Evolutionary conservation across 1,140 invertebrate species (phyloP).

Genomic region (Harlomillsia oculata): DNA sequence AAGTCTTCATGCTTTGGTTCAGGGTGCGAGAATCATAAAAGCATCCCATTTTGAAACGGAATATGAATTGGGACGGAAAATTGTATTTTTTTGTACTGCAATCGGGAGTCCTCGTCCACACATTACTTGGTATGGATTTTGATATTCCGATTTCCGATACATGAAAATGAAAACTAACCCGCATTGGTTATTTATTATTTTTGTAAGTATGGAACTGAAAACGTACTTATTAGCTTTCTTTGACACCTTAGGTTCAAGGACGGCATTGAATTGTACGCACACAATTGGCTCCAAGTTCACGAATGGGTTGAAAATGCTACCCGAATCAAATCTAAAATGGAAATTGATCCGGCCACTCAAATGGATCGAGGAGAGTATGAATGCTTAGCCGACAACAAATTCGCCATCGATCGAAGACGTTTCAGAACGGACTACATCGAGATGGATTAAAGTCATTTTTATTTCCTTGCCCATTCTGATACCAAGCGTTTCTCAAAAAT

Average conservation of each 20-base stretch:
- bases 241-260: slow-evolving; percentile 48
- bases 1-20: neutral
- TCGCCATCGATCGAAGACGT: slow-evolving; percentile 57
- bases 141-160: neutral
- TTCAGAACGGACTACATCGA: slow-evolving; percentile 55
- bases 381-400: slow-evolving; percentile 66
- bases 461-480: neutral
- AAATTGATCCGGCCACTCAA: slow-evolving; percentile 51
- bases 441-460: slow-evolving; percentile 24
- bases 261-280: slow-evolving; percentile 49
- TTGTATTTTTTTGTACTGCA: slow-evolving; percentile 51
- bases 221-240: no score
- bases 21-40: slow-evolving; percentile 50
- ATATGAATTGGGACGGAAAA: slow-evolving; percentile 51
- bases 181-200: neutral
- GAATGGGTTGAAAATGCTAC: slow-evolving; percentile 45
- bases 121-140: slow-evolving; percentile 42
- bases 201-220: neutral
- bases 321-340: slow-evolving; percentile 49
- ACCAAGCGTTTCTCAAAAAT: no score
- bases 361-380: slow-evolving; percentile 59
- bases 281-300: slow-evolving; percentile 49
- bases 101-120: slow-evolving; percentile 47
- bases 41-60: slow-evolving; percentile 53
- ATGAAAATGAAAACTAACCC: neutral